Base-by-base conservation (phyloP, 2,888 invertebrate species). In the Diadegma fenestrale region DNA sequence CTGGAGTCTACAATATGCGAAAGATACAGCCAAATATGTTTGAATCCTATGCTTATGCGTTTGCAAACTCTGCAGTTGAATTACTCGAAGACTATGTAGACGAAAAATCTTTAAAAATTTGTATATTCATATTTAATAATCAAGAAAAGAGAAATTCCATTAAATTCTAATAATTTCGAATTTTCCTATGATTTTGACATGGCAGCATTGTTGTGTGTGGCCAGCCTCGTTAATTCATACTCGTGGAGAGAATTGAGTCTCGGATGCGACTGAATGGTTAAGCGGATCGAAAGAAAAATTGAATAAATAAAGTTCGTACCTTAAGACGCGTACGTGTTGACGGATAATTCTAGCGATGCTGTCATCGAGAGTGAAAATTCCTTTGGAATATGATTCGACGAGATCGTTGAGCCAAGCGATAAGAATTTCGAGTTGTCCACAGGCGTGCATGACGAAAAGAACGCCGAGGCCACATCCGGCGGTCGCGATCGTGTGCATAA, bases 381-480 rank as follows among this genome's bases (percentile, higher is more conserved):
- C 33, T 12, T 51, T 64, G 0, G 14, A 30, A 51, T 77, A 48
- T 0, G 51, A 73, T 48, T 86, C 83, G 14, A 87, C 82, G n/a
- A 88, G 84, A 45, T 58, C 58, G 5, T 87, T 58, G 5, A 88
- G 73, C 51, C 81, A 72, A 2, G 30, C 19, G 6, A 80, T 77
- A 6, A 87, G 75, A 78, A 88, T 87, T 41, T 86, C 80, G 33
- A 87, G 80, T 64, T 88, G 90, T 19, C 90, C 90, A 37, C 90
- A 91, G 7, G 88, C 87, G 45, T 92, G 92, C 84, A 91, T 87
- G 4, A 90, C 87, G 43, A 89, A 87, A 1, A 89, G 68, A 0
- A 90, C 89, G 0, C 88, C 89, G 5, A 92, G 51, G 5, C 90
- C 89, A 63, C 89, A 91, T 6, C 87, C 86, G 0, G 88, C 88